phyloP scores from a whole-genome alignment of 2,113 vertebrate species.

The Cariama cristata region DNA sequence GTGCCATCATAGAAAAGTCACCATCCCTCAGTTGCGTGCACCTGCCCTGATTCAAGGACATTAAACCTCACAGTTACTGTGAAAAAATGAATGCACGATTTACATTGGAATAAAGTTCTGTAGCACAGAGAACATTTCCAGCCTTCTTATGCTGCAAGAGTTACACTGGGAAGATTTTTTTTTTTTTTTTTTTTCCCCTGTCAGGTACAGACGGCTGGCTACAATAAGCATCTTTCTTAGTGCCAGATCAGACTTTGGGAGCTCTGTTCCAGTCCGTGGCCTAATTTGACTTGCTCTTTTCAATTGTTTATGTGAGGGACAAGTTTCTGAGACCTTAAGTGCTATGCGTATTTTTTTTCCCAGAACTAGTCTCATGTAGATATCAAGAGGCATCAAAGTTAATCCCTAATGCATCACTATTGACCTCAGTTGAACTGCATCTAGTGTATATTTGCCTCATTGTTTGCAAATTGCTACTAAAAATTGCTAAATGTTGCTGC shows the following conservation, averaged over 20 bases:
- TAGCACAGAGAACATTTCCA: background rate
- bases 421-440: background rate
- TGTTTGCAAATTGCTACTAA: background rate
- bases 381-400: background rate
- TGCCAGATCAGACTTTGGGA: background rate
- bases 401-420: background rate
- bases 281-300: background rate
- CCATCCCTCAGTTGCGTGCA: background rate
- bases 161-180: background rate
- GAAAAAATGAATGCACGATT: background rate
- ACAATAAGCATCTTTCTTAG: background rate
- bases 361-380: background rate
- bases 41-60: background rate
- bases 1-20: background rate
- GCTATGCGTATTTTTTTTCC: too few relatives aligned
- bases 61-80: background rate
- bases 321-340: background rate
- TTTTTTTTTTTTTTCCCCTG: background rate
- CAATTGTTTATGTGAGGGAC: background rate
- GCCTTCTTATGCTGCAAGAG: background rate
- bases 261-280: background rate
- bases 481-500: background rate
- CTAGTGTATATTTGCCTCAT: background rate
- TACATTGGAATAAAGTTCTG: background rate
- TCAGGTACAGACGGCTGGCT: background rate